Evolutionary conservation across 2,113 vertebrate genomes (phyloP), one percentile per base, ranked within the genome.

Genomic region (Oceanites oceanicus): DNA sequence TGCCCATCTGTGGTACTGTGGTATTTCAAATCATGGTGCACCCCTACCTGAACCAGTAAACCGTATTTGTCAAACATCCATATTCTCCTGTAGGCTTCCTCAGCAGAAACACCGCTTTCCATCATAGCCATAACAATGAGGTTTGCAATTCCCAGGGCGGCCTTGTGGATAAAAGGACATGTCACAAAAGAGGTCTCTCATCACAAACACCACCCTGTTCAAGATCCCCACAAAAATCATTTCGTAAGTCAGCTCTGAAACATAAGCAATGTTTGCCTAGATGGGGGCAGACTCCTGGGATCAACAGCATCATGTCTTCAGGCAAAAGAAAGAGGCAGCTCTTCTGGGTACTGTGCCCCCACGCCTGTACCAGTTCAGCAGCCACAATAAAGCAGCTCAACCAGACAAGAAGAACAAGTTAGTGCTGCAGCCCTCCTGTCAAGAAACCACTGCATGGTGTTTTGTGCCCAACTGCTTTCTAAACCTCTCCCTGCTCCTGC

Each of bases 31-130:
- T 56, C 0, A 2, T 1, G 36, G 3, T 0, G 13, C 18, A 15
- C 3, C 27, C 96, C 96, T 96, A 99, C 99, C 99, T 99, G 98
- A 45, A 99, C 94, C 73, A 99, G 96, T 56, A 99, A 97, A 15
- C 99, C 99, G 1, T 98, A 86, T 91, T 99, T 99, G 97, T 99
- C 99, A 76, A 98, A 99, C 99, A 99, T 99, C 99, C 99, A 99
- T 92, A 99, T 98, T 53, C 98, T 99, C 45, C 97, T 79, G 50
- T 94, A 98, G 73, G 99, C 99, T 20, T 99, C 99, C 55, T 98
- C 97, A 9, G 98, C 97, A 52, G 98, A 98, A 84, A 99, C 91
- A 1, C 99, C 99, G 0, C 21, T 77, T 77, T 99, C 99, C 97
- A 98, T 96, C 99, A 99, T 99, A 2, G 99, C 98, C 99, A 99